A percentile compares a stretch with the other conserved stretches of the same genome.
Conservation (phyloP, 2,797 vertebrate species). For the Sebastiscus albofasciatus region DNA sequence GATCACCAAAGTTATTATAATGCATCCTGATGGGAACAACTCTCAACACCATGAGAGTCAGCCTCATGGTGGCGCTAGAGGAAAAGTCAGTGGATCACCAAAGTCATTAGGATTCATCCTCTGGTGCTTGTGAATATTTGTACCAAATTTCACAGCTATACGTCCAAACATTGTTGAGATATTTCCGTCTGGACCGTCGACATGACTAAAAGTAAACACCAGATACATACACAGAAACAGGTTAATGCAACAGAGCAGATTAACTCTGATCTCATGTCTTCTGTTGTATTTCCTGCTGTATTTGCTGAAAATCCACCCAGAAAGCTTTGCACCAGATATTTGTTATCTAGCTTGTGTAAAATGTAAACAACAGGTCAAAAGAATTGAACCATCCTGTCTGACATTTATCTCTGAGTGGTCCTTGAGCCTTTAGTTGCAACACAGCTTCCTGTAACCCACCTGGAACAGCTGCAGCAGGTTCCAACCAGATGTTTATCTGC, state of each 20-base stretch:
- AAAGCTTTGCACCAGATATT: background rate
- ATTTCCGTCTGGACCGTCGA: background rate
- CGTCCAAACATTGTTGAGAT: fast-evolving
- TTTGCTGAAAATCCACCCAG: background rate
- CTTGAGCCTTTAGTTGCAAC: background rate
- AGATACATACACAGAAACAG: background rate
- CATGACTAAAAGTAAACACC: background rate
- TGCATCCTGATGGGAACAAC: no score
- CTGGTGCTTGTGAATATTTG: no score
- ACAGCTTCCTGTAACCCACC: background rate
- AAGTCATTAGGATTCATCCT: no score
- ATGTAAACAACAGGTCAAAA: background rate
- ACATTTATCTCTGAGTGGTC: background rate
- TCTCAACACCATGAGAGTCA: no score
- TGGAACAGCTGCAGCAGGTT: slow-evolving; percentile 34
- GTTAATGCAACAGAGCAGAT: no score
- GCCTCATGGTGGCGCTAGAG: no score
- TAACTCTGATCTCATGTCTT: background rate
- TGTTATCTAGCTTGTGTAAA: background rate
- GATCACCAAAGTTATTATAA: no score
- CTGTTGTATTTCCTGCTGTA: background rate
- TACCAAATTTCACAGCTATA: no score
- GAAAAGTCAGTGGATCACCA: no score
- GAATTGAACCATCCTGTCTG: background rate
- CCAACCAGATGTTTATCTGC: slow-evolving; percentile 33